Evolutionary conservation across 2,888 invertebrate genomes (phyloP), one percentile per base, ranked within the genome.

Genomic region (Fragum fragum): DNA sequence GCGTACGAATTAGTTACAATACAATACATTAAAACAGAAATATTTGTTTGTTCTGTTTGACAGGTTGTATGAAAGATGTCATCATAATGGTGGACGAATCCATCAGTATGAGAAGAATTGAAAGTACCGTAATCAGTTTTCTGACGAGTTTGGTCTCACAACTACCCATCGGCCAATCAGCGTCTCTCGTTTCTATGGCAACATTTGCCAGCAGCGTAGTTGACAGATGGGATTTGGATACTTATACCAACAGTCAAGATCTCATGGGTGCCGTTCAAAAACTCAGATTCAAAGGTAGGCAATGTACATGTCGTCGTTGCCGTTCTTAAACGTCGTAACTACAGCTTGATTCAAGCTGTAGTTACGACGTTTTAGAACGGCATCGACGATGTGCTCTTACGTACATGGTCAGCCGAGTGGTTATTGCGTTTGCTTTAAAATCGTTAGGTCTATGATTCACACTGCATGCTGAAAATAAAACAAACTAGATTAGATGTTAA

Each of bases 51-150:
- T 36, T 36, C 32, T 36, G 3, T 36, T 57, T 69, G 26, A 28
- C 61, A 77, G 77, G 69, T 1, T 78, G 78, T 36, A 28, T n/a
- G 53, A 73, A 66, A 23, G 73, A 78, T 21, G 23, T 78, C 0
- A 59, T 73, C 23, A 29, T 78, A 1, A 23, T 78, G 2, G 59
- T 78, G 18, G 78, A 78, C 36, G 78, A 78, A 32, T 78, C 78
- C 1, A 11, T 2, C 6, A 39, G 42, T 11, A 57, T 69, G 57
- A 14, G 11, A 21, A 21, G 1, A 21, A 0, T n/a, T 23, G 47
- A 57, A 21, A 11, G 21, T 9, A 57, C 11, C 0, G 23, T 78
- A 3, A 29, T 59, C 11, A 42, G 29, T 29, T 73, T 78, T 26
- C 55, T 78, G 5, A 16, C 32, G 0, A 14, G 29, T 16, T 11